Evolutionary conservation across 1,140 invertebrate species (phyloP).

Genomic region (Sinella curviseta): DNA sequence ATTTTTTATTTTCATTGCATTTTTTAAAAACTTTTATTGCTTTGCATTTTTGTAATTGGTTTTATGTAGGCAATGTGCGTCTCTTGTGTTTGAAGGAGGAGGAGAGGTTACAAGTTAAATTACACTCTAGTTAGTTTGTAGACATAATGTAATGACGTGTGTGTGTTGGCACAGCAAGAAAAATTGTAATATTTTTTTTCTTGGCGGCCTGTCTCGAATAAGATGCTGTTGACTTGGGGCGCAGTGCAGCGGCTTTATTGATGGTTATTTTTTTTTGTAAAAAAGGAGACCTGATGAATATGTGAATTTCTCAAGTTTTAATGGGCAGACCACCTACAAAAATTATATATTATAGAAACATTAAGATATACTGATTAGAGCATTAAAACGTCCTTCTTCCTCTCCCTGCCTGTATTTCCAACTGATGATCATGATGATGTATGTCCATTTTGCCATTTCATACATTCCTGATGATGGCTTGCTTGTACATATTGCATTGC

Average conservation of each 20-base stretch:
- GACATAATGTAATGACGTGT: not conserved
- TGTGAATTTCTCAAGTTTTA: not conserved
- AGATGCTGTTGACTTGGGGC: not conserved
- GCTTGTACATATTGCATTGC: not conserved
- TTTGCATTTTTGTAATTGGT: not conserved
- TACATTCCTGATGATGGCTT: not conserved
- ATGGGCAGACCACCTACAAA: constrained; percentile 18
- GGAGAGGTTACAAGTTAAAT: not conserved
- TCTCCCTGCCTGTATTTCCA: not conserved
- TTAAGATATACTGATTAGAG: constrained; percentile 22
- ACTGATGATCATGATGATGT: not conserved
- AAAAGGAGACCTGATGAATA: not conserved
- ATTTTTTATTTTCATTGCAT: not conserved
- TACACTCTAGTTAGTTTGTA: not conserved
- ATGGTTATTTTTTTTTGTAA: not conserved
- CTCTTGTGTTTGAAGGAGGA: too few relatives aligned
- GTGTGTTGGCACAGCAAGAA: too few relatives aligned
- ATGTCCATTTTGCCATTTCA: not conserved
- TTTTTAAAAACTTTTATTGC: not conserved
- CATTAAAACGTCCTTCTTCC: constrained; percentile 13
- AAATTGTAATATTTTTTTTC: too few relatives aligned
- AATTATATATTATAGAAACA: constrained; percentile 20
- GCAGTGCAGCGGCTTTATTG: too few relatives aligned
- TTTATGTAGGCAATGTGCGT: too few relatives aligned
- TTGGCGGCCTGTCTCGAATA: not conserved